Evolutionary conservation across 2,888 invertebrate genomes (phyloP), one percentile per base, ranked within the genome.

Genomic region (Apeira syringaria): DNA sequence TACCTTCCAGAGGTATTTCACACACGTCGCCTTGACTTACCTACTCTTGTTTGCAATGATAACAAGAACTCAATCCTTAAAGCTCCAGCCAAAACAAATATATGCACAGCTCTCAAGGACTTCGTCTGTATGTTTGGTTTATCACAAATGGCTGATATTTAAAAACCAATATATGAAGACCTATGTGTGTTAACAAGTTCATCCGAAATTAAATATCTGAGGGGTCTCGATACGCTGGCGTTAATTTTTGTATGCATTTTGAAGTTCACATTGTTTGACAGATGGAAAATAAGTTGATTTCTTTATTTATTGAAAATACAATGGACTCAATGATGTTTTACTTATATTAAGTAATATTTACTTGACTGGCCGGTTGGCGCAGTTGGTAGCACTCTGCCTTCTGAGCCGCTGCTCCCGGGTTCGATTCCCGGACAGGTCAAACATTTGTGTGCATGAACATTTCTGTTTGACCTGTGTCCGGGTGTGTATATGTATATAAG

Each of bases 61-160:
- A 85, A 86, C 84, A 81, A 56, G 48, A 58, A 76, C 74, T 75
- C 75, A 69, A 80, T 75, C 74, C 71, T 53, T 59, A 72, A 76
- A 73, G 68, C 61, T 68, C 54, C 64, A 69, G 64, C 68, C 76
- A 80, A 81, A 83, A 82, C 71, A 86, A 88, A 88, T 87, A 86
- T 85, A 59, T 86, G 65, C 67, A 42, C 47, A 71, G 69, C 80
- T 68, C 84, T 86, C 75, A 69, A 80, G 72, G 72, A 69, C 70
- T 20, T 15, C 22, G 34, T 25, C 48, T 52, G 43, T 38, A 38
- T 74, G 59, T 72, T 75, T 70, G 55, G 50, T 53, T 59, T 56
- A 50, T 44, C 59, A 49, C 53, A 53, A 30, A 41, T 32, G 24
- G 8, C 29, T 41, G 39, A 26, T 37, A 28, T 41, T 33, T 41